Evolutionary conservation across 2,113 vertebrate genomes (phyloP).

Genomic region (Rhinolophus ferrumequinum): DNA sequence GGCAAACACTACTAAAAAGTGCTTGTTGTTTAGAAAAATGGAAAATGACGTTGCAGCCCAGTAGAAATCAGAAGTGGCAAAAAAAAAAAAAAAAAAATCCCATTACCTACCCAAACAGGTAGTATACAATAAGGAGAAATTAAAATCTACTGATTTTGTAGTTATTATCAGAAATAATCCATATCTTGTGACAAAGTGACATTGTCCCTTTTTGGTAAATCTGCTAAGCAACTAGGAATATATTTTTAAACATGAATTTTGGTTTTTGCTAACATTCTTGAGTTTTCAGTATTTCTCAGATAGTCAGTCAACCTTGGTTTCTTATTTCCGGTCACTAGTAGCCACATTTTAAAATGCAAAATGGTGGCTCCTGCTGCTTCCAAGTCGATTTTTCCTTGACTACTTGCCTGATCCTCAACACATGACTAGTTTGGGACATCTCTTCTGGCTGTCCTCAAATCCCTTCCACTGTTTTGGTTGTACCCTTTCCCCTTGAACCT

Average conservation of each 20-base stretch:
- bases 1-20: background rate
- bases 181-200: background rate
- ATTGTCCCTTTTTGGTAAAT: background rate
- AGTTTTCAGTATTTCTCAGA: conserved; percentile 10
- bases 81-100: background rate
- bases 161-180: background rate
- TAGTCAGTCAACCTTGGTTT: background rate
- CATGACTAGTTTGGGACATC: background rate
- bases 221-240: background rate
- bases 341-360: background rate
- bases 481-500: background rate
- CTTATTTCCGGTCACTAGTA: background rate
- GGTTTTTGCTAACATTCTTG: background rate
- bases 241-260: background rate
- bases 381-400: background rate
- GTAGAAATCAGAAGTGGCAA: conserved; percentile 17
- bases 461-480: background rate
- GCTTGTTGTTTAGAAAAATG: conserved; percentile 36
- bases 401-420: background rate
- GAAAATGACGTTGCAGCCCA: background rate
- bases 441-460: background rate
- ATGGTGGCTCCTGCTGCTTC: background rate
- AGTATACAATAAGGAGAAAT: background rate
- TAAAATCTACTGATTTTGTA: background rate
- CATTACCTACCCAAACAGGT: background rate